These are phyloP conservation scores for Drosophila bunnanda DNA, from an alignment of 2,888 invertebrate species.

Conservation along the genomic window DNA sequence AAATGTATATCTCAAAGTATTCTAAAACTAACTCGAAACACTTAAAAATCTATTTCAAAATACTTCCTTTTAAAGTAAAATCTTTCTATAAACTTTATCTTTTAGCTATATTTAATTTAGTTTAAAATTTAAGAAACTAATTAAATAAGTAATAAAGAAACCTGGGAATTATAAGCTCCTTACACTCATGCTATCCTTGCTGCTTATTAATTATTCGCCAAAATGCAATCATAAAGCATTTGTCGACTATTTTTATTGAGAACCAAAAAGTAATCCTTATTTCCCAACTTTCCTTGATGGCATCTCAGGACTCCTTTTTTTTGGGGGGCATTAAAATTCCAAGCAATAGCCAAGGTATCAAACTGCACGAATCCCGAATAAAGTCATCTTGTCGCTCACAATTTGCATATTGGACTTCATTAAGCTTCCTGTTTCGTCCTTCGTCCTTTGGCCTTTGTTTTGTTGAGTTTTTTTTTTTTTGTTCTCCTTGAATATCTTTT, in stretches of 20 bases:
- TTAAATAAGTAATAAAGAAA: no score
- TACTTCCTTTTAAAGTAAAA: not conserved
- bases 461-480: not conserved
- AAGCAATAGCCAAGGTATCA: constrained; percentile 13
- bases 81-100: not conserved
- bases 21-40: not conserved
- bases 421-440: constrained; percentile 44
- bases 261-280: not conserved
- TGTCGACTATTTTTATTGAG: not conserved
- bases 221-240: not conserved
- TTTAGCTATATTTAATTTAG: no score
- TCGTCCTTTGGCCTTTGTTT: constrained; percentile 1
- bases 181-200: no score
- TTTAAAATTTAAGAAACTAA: no score
- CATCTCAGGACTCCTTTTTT: not conserved
- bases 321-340: constrained; percentile 4
- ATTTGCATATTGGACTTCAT: constrained; percentile 81
- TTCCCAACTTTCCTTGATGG: not conserved
- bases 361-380: constrained; percentile 14
- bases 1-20: not conserved
- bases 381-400: constrained; percentile 39
- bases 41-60: not conserved
- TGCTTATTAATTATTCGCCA: not conserved
- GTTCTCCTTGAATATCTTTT: constrained; percentile 49
- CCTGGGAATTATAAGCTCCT: not conserved